Base-by-base conservation (phyloP, 2,113 vertebrate genomes). In the Platanista minor region DNA sequence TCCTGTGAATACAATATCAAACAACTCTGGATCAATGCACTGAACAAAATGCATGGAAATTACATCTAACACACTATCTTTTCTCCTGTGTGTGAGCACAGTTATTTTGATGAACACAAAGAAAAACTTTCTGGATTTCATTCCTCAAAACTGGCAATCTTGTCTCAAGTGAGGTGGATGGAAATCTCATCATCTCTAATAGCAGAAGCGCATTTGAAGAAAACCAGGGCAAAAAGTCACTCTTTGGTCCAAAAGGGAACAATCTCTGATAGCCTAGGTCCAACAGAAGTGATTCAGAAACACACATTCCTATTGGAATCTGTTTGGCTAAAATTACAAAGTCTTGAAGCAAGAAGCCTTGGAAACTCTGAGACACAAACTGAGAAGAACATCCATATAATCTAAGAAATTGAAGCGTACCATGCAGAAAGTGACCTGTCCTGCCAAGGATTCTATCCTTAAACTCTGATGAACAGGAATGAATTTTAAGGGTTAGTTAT, bases 1-100 rank as follows among this genome's bases (percentile, higher is more conserved):
- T 97, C 98, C 99, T 99, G 98, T 67, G 87, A 97, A 98, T 87
- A 61, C 80, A 98, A 98, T n/a, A 97, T 41, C 43, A 98, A 46
- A 98, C 3, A 94, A 96, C 84, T 90, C 33, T 95, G 88, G 8
- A 59, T 98, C 57, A 98, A 97, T 59, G 25, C 77, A 96, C 87
- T 43, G 61, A 97, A 96, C 17, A 95, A 87, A 95, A 96, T 75
- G 33, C 52, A 87, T 62, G 13, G 69, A 88, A 96, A 94, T 57
- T 61, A 49, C 10, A 81, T 66, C 33, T 52, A 96, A 95, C 69
- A 91, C 21, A 52, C 15, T 92, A 41, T 84, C 31, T 80, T 29
- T 74, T 71, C 59, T 54, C 1, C 0, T 18, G 29, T 21, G 33
- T 9, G 5, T 36, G 11, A 75, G 90, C 69, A 96, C 77, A 91